Base-by-base conservation (phyloP, 2,797 vertebrate species). In the Sylvilagus floridanus region DNA sequence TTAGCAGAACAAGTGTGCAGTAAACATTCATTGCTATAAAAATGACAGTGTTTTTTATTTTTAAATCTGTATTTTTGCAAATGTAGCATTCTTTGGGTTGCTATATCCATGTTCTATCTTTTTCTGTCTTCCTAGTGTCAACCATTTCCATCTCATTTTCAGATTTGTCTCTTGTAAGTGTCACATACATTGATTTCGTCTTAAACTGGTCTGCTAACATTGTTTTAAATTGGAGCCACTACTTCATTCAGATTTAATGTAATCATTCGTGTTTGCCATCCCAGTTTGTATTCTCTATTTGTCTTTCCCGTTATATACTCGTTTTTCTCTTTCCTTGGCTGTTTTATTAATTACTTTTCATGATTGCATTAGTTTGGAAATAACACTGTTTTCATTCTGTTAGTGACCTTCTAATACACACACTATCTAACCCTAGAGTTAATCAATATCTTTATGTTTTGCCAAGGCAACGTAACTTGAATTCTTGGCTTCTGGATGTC, bases 331-430 rank as follows among this genome's bases (percentile, higher is more conserved):
- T 50, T 92, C 79, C 37, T 32, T 86, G 57, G 8, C 22, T 76
- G 21, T 28, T 69, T 76, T 90, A 5, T 79, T 54, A 54, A 78
- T 86, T 87, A 82, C 86, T 73, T 88, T 84, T 89, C 54, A 69
- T 85, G 17, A 63, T 42, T 90, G 17, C 5, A 26, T 26, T 76
- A 66, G 35, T 60, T 87, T 83, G 19, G 42, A 93, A 71, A 62
- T 87, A 28, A 75, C 1, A 57, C 30, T 62, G 13, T 37, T 90
- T 75, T 79, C 19, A 21, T 73, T 62, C 26, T 81, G 82, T 77
- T 57, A n/a, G 47, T 72, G 30, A 71, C 68, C 63, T 88, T 71
- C 4, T 2, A 78, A 47, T 5, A 17, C 54, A 7, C 54, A 21
- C 65, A 42, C 73, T 84, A 47, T 30, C 30, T 52, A 92, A 92